Base-by-base conservation (phyloP, 2,797 vertebrate genomes). In the Anguilla pacifica region DNA sequence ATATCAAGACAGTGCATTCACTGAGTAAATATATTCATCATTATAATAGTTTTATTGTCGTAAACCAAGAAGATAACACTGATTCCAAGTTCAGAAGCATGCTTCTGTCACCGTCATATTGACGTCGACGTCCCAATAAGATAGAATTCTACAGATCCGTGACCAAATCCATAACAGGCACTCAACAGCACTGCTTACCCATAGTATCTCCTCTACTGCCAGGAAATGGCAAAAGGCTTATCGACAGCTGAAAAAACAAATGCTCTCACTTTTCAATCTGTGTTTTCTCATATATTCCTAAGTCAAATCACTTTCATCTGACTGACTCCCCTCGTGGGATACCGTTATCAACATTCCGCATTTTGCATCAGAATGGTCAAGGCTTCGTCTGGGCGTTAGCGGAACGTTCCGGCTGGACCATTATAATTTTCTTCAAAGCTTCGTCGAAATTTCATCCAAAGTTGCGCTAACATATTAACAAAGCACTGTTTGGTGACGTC, bases 241-340 rank as follows among this genome's bases (percentile, higher is more conserved):
- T 88, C 55, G n/a, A 53, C 59, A 61, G 64, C 43, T 83, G 19
- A 86, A 89, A 86, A 90, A 88, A 90, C 87, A 91, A 90, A 93
- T 85, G 85, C 86, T 83, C 86, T 90, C 85, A 85, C 39, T 91
- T 90, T 91, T 91, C 90, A 90, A 89, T 70, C 51, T 90, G 88
- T 77, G 85, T 67, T 43, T 90, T 89, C 70, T 59, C 90, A 91
- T 93, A 93, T 93, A 91, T 92, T 90, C 85, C 90, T 89, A 59
- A 89, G 90, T 84, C 19, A 86, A 91, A 84, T 84, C 46, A 49
- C 82, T 83, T 89, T 87, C 2, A 87, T 74, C 83, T 31, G 17
- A 17, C n/a, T 55, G 39, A 5, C 31, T 79, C 5, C 35, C 31
- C 6, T 83, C 28, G 19, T 25, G 79, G 39, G 81, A 11, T 53